Evolutionary conservation across 2,113 vertebrate species (phyloP).

Genomic region (Myiopsitta monachus): DNA sequence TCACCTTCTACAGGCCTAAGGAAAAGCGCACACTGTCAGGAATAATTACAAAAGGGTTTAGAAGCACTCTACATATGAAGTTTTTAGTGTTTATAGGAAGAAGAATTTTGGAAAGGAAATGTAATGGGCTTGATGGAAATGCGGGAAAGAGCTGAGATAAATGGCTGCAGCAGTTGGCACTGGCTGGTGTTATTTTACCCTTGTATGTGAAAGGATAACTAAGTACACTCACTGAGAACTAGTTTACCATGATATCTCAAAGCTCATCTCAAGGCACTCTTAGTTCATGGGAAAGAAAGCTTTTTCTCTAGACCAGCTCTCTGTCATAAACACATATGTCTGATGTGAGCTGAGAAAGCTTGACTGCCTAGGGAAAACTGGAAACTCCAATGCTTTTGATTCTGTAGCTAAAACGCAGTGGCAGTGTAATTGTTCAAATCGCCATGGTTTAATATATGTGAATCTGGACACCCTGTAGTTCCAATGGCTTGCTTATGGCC

Average conservation of each 20-base stretch:
- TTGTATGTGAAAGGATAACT: background rate
- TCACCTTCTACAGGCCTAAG: background rate
- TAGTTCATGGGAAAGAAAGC: background rate
- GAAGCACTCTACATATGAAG: background rate
- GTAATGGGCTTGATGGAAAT: background rate
- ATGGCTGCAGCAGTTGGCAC: background rate
- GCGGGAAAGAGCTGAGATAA: background rate
- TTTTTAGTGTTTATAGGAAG: background rate
- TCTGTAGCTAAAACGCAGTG: background rate
- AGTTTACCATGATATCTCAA: background rate
- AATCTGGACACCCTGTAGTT: background rate
- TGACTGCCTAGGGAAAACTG: background rate
- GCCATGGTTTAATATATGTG: background rate
- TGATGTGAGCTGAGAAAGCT: background rate
- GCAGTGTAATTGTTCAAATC: background rate
- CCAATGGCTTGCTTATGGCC: background rate
- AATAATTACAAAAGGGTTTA: background rate
- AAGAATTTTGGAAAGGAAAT: background rate
- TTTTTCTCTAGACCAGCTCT: background rate
- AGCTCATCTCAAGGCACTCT: background rate
- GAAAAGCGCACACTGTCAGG: background rate
- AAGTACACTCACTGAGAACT: background rate
- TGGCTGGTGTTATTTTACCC: background rate
- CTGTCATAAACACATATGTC: background rate
- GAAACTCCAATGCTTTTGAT: background rate